These are phyloP conservation scores for Etia nguti DNA, from an alignment of 2,113 vertebrate species.

Conservation along the genomic window DNA sequence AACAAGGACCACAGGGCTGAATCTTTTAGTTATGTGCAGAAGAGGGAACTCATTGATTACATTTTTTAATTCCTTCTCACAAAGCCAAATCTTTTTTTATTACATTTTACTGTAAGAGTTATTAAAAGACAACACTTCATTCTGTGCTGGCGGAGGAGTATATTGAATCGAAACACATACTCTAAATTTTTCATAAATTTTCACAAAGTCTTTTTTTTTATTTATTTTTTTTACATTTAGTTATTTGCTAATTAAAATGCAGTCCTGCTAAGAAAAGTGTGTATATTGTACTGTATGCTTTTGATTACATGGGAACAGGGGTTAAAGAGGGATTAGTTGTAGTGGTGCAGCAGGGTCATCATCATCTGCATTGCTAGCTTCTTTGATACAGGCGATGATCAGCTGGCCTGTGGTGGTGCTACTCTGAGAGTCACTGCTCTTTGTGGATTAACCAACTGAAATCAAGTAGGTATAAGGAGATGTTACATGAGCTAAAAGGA, in stretches of 20 bases:
- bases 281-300: neutral
- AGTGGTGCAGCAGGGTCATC: neutral
- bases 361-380: neutral
- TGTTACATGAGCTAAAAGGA: neutral
- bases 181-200: neutral
- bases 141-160: neutral
- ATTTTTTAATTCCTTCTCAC: neutral
- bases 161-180: neutral
- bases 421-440: neutral
- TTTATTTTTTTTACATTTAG: neutral
- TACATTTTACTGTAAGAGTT: neutral
- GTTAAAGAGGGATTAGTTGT: neutral
- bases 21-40: neutral
- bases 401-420: neutral
- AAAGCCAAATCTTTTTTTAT: neutral
- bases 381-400: neutral
- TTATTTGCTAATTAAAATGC: neutral
- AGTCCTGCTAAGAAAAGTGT: neutral
- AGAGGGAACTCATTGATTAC: neutral
- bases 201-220: neutral
- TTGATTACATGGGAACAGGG: neutral
- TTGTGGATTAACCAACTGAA: neutral
- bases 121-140: neutral
- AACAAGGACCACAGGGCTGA: neutral
- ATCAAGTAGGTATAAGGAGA: neutral